Base-by-base conservation (phyloP, 1,140 invertebrate genomes). In the Bombus pyrosoma region DNA sequence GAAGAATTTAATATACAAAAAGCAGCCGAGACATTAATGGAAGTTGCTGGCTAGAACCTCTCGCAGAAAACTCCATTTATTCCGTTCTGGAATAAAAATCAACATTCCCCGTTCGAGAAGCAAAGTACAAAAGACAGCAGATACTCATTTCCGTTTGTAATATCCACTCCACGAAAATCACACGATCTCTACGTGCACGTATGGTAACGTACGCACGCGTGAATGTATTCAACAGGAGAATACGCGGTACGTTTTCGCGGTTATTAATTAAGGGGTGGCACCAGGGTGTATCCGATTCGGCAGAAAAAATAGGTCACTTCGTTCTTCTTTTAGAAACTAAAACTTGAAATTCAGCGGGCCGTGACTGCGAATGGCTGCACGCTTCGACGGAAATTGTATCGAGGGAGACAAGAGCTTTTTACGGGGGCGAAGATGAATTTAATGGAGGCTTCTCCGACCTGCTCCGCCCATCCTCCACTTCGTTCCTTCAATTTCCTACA, bases 401-500 rank as follows among this genome's bases (percentile, higher is more conserved):
- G 66, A 41, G 83, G 66, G 66, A 72, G 77, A 80, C 76, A 57
- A 85, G 66, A 79, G 68, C 77, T 85, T 78, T 78, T 79, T 57
- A 62, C 53, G 53, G 53, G 76, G 32, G 47, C 64, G 62, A 79
- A 62, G 66, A 84, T 80, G 83, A 84, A 84, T 84, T 85, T 79
- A 85, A 85, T 80, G 47, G 76, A 80, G 68, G 53, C 32, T 34
- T 32, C 47, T 10, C 28, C 47, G 3, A 62, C 37, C 64, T 15
- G 28, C 4, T n/a, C 53, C 37, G 4, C 39, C 15, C 34, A 25
- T 32, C 22, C 43, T 2, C 53, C 64, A 69, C 78, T 80, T 80
- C 78, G 64, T 85, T 72, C 77, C 83, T 80, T 85, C 83, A 80
- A 85, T 85, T 85, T 80, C 68, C 83, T 32, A 85, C 76, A 72